Evolutionary conservation across 2,113 vertebrate species (phyloP).

Genomic region (Nerophis ophidion): DNA sequence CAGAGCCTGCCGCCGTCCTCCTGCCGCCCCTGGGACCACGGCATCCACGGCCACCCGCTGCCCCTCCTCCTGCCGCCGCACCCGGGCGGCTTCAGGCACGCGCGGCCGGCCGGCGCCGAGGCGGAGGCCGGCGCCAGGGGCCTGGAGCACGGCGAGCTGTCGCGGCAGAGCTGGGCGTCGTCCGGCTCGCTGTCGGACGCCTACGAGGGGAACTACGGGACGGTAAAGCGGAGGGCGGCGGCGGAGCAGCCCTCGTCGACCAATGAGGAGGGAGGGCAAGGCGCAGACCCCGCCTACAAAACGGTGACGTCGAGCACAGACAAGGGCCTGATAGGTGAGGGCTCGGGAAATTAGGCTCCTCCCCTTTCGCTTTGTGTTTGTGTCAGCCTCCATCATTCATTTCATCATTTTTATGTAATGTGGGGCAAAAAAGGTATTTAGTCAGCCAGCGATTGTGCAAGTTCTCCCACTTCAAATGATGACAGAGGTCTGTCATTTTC

Average conservation of each 20-base stretch:
- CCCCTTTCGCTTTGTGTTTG: background rate
- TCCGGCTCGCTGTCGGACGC: conserved; percentile 85
- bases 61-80: conserved; percentile 59
- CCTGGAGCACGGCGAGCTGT: conserved; percentile 66
- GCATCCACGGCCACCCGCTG: conserved; percentile 68
- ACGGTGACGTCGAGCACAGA: conserved; percentile 94
- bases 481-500: no score
- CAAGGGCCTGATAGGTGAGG: conserved; percentile 93
- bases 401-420: conserved; percentile 56
- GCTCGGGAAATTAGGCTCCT: background rate
- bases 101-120: conserved; percentile 77
- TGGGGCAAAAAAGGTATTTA: no score
- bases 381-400: conserved; percentile 62
- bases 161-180: conserved; percentile 86
- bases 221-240: conserved; percentile 77
- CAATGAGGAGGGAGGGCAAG: conserved; percentile 65
- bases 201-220: conserved; percentile 83
- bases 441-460: no score
- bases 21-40: conserved; percentile 75
- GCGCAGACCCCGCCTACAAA: conserved; percentile 82
- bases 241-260: conserved; percentile 61
- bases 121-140: conserved; percentile 71
- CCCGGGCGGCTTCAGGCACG: conserved; percentile 74
- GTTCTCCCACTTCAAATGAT: no score
- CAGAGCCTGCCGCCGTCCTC: conserved; percentile 80